Base-by-base conservation (phyloP, 2,797 vertebrate species). In the Falco peregrinus region DNA sequence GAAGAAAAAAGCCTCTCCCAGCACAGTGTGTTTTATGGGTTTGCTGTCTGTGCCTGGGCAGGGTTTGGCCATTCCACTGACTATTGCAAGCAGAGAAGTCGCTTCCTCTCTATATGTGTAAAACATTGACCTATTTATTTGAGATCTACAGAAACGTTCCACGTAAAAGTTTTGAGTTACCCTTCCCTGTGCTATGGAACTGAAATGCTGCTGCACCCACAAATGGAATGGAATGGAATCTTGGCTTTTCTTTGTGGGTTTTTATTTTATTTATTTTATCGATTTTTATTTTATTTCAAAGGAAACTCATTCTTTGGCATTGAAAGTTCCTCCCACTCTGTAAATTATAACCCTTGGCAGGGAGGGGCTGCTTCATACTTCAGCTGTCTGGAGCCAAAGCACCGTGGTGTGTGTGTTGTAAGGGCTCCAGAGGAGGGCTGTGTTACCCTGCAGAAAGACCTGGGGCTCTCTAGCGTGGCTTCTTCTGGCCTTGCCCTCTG, bases 41-140 rank as follows among this genome's bases (percentile, higher is more conserved):
- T 57, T 68, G 51, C 77, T 87, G 41, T 21, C 64, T 37, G 2
- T 80, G 80, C 45, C 56, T 85, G 64, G 31, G 29, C 59, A 60
- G 88, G 48, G 31, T 94, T 71, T 85, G 15, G 54, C 75, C 43
- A 3, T 31, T 59, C 16, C 88, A 59, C 60, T 47, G 69, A 2
- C 41, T 77, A 4, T 1, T 85, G 54, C 39, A 73, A 61, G 78
- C 71, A n/a, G 41, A 90, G 56, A 16, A 90, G 11, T 81, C 7
- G 3, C 68, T 92, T 93, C 88, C 79, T 80, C 76, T 87, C 77
- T 82, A 2, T 59, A 24, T 64, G 79, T 67, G 70, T 73, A 80
- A 93, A 83, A 67, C 92, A 48, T 89, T 92, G 95, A 96, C 89
- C 95, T 92, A 92, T 95, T 96, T 96, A 75, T 82, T 95, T 48